Base-by-base conservation (phyloP, 2,113 vertebrate genomes). In the Myanophis thanlyinensis region DNA sequence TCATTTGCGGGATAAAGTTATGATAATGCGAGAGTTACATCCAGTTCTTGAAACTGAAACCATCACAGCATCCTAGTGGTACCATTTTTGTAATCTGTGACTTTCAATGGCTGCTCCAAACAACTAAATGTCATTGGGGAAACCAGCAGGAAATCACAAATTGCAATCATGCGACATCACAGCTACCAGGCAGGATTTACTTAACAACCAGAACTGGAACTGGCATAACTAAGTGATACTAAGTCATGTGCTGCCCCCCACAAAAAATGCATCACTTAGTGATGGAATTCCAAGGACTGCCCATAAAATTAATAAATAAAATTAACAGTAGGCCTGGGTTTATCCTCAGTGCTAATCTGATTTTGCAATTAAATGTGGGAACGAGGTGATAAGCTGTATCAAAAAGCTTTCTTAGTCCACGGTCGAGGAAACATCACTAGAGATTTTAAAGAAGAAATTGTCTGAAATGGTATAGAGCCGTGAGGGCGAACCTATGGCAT, bases 11-110 rank as follows among this genome's bases (percentile, higher is more conserved):
- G n/a, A 11, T 15, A 4, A 67, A 67, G 4, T 67, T 67, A 73
- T 7, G 12, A 35, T 2, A 12, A 1, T n/a, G 2, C 2, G 2
- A 7, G 67, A 73, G 18, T 35, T 73, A 73, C 1, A 0, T n/a
- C 30, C 4, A 12, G 30, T 67, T 12, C 59, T 67, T 18, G 13
- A 35, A 73, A 18, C 5, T 73, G 62, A 5, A 12, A 15, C 13
- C n/a, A 35, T 73, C 30, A 15, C 13, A 35, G 62, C n/a, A 73
- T 15, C 13, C n/a, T 1, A n/a, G n/a, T 18, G 13, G 67, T 73
- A 35, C 15, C 15, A 35, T 20, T n/a, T 18, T 73, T 35, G 13
- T 18, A 15, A 20, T 73, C 2, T 73, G n/a, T 18, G n/a, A 18
- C n/a, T 15, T 73, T 73, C n/a, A 3, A 6, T 35, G 5, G 5